Conservation (phyloP, 2,888 invertebrate species). For the Dicyrtomina minuta region DNA sequence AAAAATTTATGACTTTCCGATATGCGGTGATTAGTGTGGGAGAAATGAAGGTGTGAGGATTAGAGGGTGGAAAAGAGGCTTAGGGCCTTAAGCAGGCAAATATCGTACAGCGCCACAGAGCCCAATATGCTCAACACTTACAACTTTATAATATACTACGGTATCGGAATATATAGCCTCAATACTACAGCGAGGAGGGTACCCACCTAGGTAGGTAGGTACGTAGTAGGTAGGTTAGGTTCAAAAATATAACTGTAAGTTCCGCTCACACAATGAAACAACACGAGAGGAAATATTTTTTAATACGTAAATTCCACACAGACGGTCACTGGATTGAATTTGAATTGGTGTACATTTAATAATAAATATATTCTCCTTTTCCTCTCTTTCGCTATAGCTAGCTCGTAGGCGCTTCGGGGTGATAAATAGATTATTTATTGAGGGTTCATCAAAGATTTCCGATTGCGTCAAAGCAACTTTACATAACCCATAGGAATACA, state of each 20-base stretch:
- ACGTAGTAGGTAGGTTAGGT: too few relatives aligned
- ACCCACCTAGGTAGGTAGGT: too few relatives aligned
- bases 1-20: conserved; percentile 54
- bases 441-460: conserved; percentile 53
- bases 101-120: conserved; percentile 11
- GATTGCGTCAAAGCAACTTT: conserved; percentile 49
- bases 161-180: not conserved
- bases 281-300: conserved; percentile 10
- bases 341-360: conserved; percentile 18
- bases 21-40: conserved; percentile 50
- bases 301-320: conserved; percentile 17
- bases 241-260: too few relatives aligned
- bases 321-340: conserved; percentile 19
- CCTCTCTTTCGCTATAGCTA: not conserved
- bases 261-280: not conserved
- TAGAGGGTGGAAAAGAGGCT: conserved; percentile 36
- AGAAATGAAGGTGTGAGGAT: conserved; percentile 39
- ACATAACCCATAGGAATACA: conserved; percentile 19
- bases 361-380: not conserved
- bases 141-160: not conserved
- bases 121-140: not conserved
- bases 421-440: conserved; percentile 53
- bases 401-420: conserved; percentile 32
- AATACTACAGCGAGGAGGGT: not conserved
- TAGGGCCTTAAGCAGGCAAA: conserved; percentile 20